These are phyloP conservation scores for Selene dorsalis DNA, from an alignment of 2,797 vertebrate species.

Conservation along the genomic window DNA sequence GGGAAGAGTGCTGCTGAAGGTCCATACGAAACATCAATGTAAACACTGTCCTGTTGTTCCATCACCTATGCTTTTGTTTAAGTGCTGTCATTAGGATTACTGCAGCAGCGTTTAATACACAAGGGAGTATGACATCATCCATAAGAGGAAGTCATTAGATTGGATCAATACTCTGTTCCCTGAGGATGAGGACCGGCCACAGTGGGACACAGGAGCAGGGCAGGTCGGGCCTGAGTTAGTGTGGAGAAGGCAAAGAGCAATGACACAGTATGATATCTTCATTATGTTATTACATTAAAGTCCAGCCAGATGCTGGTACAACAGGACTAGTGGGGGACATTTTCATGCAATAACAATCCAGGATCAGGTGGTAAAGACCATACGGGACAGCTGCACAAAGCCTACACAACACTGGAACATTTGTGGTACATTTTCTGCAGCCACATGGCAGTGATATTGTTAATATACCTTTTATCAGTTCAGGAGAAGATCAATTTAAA, in stretches of 20 bases:
- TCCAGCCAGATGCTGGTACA: constrained; percentile 40
- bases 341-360: constrained; percentile 34
- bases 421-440: constrained; percentile 1
- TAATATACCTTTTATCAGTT: constrained; percentile 49
- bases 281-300: constrained; percentile 62
- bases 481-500: constrained; percentile 13
- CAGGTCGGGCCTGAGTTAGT: constrained; percentile 39
- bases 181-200: constrained; percentile 23
- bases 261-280: constrained; percentile 49
- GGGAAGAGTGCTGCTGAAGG: constrained; percentile 13
- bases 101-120: constrained; percentile 36
- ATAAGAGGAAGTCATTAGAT: constrained; percentile 70
- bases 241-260: constrained; percentile 20
- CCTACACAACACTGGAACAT: constrained; percentile 4
- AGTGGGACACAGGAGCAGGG: constrained; percentile 35
- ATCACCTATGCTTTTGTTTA: constrained; percentile 23
- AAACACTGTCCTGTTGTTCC: constrained; percentile 13
- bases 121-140: constrained; percentile 56
- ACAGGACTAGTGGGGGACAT: constrained; percentile 32
- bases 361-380: constrained; percentile 47
- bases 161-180: constrained; percentile 65
- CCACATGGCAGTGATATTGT: constrained; percentile 24
- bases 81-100: constrained; percentile 17
- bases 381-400: constrained; percentile 19
- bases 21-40: constrained; percentile 11